Evolutionary conservation across 2,113 vertebrate species (phyloP).

Genomic region (Plotosus lineatus): DNA sequence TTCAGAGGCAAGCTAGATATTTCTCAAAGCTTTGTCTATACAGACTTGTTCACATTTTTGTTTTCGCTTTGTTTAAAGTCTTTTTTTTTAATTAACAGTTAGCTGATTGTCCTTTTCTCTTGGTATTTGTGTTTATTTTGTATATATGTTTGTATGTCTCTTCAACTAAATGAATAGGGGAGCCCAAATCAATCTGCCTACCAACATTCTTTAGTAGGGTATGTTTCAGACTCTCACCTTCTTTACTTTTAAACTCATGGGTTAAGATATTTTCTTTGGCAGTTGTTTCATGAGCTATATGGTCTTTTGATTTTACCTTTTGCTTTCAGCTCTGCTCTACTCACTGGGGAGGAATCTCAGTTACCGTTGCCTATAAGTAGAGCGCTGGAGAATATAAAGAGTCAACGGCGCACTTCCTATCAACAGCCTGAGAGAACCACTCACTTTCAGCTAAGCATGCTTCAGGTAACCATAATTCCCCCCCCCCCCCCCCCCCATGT

Average conservation of each 20-base stretch:
- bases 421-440: conserved; percentile 79
- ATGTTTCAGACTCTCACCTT: conserved; percentile 50
- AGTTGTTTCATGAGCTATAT: not conserved
- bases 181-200: conserved; percentile 60
- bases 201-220: conserved; percentile 68
- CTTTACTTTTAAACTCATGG: not conserved
- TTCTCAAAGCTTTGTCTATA: not conserved
- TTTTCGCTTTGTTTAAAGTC: conserved; percentile 26
- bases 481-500: too few relatives aligned
- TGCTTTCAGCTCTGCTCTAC: conserved; percentile 63
- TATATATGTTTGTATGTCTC: conserved; percentile 50
- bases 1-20: conserved; percentile 22
- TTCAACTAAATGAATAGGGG: conserved; percentile 62
- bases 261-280: not conserved
- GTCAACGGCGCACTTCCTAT: conserved; percentile 78
- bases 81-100: conserved; percentile 41
- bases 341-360: conserved; percentile 61
- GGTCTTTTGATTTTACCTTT: not conserved
- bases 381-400: conserved; percentile 79
- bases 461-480: conserved; percentile 72
- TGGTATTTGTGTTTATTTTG: conserved; percentile 38
- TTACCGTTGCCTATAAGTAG: conserved; percentile 73
- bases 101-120: conserved; percentile 52
- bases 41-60: conserved; percentile 29
- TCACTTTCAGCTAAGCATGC: conserved; percentile 85